Conservation (phyloP, 2,797 vertebrate genomes). For the Meriones psammophilus region DNA sequence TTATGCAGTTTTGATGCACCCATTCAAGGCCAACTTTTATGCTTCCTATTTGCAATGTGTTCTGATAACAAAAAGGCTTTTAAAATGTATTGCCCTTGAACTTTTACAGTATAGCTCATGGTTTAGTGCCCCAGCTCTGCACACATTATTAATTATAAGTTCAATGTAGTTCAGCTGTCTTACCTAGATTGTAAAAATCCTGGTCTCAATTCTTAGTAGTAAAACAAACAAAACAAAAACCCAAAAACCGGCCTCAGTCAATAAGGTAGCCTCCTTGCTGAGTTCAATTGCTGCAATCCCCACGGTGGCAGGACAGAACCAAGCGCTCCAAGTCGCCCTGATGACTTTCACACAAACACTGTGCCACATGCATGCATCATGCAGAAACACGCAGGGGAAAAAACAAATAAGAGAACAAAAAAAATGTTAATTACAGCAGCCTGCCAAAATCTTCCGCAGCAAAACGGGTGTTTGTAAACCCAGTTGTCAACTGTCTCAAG, state of each 20-base stretch:
- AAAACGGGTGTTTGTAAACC: constrained; percentile 67
- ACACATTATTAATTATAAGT: constrained; percentile 71
- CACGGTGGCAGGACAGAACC: not conserved
- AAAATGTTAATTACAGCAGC: constrained; percentile 71
- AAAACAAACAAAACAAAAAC: not conserved
- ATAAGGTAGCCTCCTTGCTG: not conserved
- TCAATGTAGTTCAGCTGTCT: not conserved
- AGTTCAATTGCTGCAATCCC: not conserved
- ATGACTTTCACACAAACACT: not conserved
- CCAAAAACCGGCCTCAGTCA: not conserved
- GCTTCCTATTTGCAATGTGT: constrained; percentile 75
- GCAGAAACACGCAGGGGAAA: not conserved
- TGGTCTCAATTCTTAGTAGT: not conserved
- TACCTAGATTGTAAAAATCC: not conserved
- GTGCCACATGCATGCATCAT: too few species aligned
- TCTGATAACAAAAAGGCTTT: constrained; percentile 76
- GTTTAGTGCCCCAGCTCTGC: constrained; percentile 62
- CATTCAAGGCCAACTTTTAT: constrained; percentile 66
- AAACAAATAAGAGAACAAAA: constrained; percentile 76
- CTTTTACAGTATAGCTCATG: constrained; percentile 69
- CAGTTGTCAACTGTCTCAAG: constrained; percentile 76
- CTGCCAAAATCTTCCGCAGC: constrained; percentile 81
- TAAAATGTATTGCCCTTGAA: constrained; percentile 73
- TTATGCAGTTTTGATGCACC: constrained; percentile 72
- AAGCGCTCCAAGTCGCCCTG: too few species aligned